phyloP scores from a whole-genome alignment of 2,888 invertebrate species.

The Dicranocentrus wangi region DNA sequence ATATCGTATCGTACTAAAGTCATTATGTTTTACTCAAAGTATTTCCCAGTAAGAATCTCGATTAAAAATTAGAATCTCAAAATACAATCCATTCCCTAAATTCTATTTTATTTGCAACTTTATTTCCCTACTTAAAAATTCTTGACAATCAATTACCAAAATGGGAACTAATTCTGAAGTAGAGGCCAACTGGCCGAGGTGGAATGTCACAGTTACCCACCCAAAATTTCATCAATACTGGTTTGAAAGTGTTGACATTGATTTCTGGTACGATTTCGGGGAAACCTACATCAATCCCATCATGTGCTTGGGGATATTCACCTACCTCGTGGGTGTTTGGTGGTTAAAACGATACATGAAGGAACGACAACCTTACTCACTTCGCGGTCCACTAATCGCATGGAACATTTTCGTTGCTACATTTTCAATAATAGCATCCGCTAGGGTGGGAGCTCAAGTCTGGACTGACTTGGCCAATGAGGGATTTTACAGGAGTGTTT shows the following conservation, averaged over 20 bases:
- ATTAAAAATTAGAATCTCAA: no score
- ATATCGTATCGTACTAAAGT: no score
- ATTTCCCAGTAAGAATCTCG: no score
- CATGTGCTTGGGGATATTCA: background rate
- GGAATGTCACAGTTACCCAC: slow-evolving; percentile 13
- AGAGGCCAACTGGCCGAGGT: slow-evolving; percentile 30
- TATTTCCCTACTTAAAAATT: no score
- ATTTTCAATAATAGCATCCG: background rate
- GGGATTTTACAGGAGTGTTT: background rate
- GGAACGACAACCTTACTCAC: slow-evolving; percentile 30
- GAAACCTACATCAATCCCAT: slow-evolving; percentile 1
- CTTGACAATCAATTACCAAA: no score
- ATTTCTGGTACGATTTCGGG: slow-evolving; percentile 40
- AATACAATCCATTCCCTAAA: no score
- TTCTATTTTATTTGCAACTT: no score
- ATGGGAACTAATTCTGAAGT: no score
- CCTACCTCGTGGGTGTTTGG: slow-evolving; percentile 10
- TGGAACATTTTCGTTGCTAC: no score
- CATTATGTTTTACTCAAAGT: no score
- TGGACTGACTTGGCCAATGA: background rate
- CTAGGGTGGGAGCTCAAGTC: background rate
- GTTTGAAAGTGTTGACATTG: slow-evolving; percentile 42
- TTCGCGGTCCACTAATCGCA: no score
- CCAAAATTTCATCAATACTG: slow-evolving; percentile 53
- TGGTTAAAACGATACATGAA: slow-evolving; percentile 31